Base-by-base conservation (phyloP, 2,113 vertebrate genomes). In the Xerus inauris region DNA sequence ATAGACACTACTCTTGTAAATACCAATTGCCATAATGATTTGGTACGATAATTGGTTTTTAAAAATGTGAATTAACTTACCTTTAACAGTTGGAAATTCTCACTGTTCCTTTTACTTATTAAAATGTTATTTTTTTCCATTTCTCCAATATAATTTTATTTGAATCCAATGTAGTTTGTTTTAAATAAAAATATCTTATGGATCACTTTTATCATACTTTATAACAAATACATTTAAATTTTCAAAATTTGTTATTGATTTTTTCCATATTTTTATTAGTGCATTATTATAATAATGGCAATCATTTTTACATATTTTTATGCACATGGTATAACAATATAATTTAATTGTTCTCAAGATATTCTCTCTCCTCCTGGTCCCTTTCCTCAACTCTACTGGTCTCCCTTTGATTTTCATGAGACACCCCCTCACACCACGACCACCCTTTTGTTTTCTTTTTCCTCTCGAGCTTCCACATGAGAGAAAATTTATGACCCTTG, bases 81-180 rank as follows among this genome's bases (percentile, higher is more conserved):
- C n/a, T n/a, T 89, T 79, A 76, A 57, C 4, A 79, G 30, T 71
- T 89, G 65, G 42, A 45, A 83, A 72, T 65, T 89, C 76, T 95
- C 42, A 13, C 32, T 45, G 4, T 82, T 96, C 26, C 69, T 86
- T 89, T 94, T 73, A 80, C 40, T 94, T 85, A 76, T 45, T 62
- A 71, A 93, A 59, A 57, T 57, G 54, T 57, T 57, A 57, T 57
- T 12, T 30, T 24, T 81, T 91, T 86, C 45, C 3, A 59, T 22
- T 79, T 80, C n/a, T 67, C 42, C 81, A 93, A 30, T 57, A 62
- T 95, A 88, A 75, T 81, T 96, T 92, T 93, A 76, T 62, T 94
- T 95, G n/a, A 79, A 87, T 80, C n/a, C 47, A 80, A 5, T 45
- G 19, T 73, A 84, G 80, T 89, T 87, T 77, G 45, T 84, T 88